phyloP scores from a whole-genome alignment of 2,113 vertebrate genomes.

The Limanda limanda region DNA sequence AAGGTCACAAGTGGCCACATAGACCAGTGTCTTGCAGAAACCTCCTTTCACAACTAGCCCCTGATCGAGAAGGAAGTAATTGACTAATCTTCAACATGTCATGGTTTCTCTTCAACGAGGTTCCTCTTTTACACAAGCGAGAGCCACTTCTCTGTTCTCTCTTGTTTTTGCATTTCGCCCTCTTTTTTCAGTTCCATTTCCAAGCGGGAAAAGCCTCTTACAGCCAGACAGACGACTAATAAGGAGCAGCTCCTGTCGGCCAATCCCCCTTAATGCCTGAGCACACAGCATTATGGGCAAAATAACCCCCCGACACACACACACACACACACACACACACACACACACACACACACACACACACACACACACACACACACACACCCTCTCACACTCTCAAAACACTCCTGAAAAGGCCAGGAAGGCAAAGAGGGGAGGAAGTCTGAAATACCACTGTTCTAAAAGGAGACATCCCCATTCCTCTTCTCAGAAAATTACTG shows the following conservation, averaged over 20 bases:
- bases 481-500: conserved; percentile 48
- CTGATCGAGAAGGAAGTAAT: conserved; percentile 36
- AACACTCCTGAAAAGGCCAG: conserved; percentile 73
- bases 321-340: conserved; percentile 27
- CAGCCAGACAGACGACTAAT: conserved; percentile 77
- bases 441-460: conserved; percentile 42
- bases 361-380: conserved; percentile 31
- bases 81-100: conserved; percentile 21
- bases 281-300: conserved; percentile 73
- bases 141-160: conserved; percentile 51
- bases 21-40: conserved; percentile 3
- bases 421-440: conserved; percentile 46
- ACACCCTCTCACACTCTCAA: conserved; percentile 29
- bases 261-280: conserved; percentile 75
- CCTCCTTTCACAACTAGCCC: conserved; percentile 16
- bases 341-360: conserved; percentile 30
- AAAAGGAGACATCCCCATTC: conserved; percentile 52
- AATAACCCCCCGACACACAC: conserved; percentile 46
- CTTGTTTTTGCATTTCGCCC: conserved; percentile 42
- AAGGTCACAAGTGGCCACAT: neutral
- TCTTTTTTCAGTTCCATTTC: conserved; percentile 48
- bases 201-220: conserved; percentile 77
- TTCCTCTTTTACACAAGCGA: conserved; percentile 36
- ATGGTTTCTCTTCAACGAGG: conserved; percentile 25
- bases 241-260: conserved; percentile 72